Conservation (phyloP, 2,888 invertebrate genomes). For the Sinohyriopsis cumingii region DNA sequence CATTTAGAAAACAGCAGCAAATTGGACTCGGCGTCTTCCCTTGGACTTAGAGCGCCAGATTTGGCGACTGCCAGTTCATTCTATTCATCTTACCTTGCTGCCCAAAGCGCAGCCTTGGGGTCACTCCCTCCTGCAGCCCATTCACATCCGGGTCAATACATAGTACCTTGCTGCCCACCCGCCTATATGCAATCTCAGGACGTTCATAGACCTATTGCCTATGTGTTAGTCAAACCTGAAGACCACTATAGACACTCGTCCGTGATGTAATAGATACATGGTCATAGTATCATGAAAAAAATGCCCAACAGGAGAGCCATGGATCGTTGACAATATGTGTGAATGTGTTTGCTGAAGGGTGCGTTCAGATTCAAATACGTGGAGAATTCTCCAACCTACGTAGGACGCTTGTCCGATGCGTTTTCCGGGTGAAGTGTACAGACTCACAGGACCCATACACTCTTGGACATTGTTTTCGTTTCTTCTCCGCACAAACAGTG, state of each 20-base stretch:
- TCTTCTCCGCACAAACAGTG: no score
- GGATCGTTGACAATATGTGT: no score
- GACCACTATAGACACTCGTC: conserved; percentile 67
- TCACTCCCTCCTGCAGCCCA: conserved; percentile 56
- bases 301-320: no score
- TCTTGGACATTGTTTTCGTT: no score
- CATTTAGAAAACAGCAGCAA: conserved; percentile 48
- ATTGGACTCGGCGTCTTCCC: conserved; percentile 37
- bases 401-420: no score
- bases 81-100: conserved; percentile 58
- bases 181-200: conserved; percentile 62
- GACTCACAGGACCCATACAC: no score
- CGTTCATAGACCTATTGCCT: conserved; percentile 68
- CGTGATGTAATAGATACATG: conserved; percentile 41
- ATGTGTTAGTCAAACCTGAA: conserved; percentile 71
- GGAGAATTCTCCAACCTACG: no score
- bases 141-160: conserved; percentile 62
- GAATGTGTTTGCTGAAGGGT: no score
- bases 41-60: conserved; percentile 22
- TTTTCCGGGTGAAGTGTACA: no score
- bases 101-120: conserved; percentile 47
- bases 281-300: no score
- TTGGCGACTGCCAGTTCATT: conserved; percentile 36
- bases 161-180: conserved; percentile 67
- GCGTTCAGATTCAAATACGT: no score